A percentile compares a stretch with the other conserved stretches of the same genome.
Evolutionary conservation across 2,113 vertebrate species (phyloP).

Genomic region (Cyanoramphus novaezelandiae): DNA sequence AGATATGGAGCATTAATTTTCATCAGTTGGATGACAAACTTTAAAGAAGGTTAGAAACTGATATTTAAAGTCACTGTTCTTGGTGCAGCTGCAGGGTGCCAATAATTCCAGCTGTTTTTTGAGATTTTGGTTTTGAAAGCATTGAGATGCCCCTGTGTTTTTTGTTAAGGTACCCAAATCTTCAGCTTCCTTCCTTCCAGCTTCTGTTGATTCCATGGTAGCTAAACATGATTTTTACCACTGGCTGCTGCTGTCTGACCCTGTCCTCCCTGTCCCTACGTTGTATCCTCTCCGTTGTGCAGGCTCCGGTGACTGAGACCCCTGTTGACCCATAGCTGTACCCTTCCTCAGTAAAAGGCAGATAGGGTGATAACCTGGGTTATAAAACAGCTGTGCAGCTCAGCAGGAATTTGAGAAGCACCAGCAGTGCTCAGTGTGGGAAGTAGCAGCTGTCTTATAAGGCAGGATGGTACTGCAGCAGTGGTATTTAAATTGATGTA

Average conservation of each 20-base stretch:
- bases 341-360: neutral
- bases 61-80: neutral
- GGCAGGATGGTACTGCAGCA: neutral
- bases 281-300: neutral
- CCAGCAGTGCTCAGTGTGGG: fast-evolving
- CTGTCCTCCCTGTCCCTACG: neutral
- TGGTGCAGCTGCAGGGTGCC: neutral
- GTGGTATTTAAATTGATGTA: fast-evolving
- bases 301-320: neutral
- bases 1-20: neutral
- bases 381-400: neutral
- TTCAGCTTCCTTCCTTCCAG: neutral
- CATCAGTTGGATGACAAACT: neutral
- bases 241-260: neutral
- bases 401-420: fast-evolving
- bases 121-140: neutral
- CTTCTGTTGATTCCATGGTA: neutral
- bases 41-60: neutral
- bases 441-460: neutral
- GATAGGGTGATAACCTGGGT: neutral
- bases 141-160: neutral
- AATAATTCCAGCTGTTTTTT: neutral
- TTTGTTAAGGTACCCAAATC: neutral
- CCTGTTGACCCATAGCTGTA: neutral
- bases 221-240: neutral